phyloP scores from a whole-genome alignment of 2,113 vertebrate species.

The Climacteris rufus region DNA sequence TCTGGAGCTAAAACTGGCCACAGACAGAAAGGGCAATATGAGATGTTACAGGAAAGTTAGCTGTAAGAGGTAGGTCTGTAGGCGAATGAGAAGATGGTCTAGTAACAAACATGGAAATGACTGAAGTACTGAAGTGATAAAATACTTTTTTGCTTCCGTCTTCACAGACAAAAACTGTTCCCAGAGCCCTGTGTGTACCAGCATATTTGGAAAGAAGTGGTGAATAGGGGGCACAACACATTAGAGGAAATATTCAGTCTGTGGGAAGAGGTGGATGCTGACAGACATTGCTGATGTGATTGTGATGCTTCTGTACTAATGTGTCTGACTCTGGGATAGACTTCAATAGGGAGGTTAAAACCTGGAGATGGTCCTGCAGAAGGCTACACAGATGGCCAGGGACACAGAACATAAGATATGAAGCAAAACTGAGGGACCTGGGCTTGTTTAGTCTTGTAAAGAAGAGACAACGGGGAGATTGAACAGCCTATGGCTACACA shows the following conservation, averaged over 20 bases:
- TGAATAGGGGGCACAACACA: neutral
- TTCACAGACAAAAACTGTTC: neutral
- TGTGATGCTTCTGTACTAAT: neutral
- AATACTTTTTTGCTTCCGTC: neutral
- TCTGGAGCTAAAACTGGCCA: neutral
- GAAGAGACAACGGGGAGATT: neutral
- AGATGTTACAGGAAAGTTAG: rapidly evolving
- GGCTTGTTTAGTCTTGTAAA: neutral
- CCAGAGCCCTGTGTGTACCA: neutral
- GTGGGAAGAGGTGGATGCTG: neutral
- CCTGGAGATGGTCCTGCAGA: neutral
- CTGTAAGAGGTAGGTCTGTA: neutral
- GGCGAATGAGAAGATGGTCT: neutral
- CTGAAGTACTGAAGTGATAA: neutral
- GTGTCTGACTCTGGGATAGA: neutral
- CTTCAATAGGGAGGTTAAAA: neutral
- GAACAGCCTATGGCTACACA: neutral
- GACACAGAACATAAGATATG: neutral
- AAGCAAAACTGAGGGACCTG: neutral
- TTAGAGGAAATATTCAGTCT: neutral
- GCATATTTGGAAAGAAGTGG: neutral
- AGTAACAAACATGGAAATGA: neutral
- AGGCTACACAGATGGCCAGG: neutral
- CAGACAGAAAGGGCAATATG: neutral
- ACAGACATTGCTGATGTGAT: neutral